Conservation (phyloP, 2,888 invertebrate genomes). For the Lysandra coridon region DNA sequence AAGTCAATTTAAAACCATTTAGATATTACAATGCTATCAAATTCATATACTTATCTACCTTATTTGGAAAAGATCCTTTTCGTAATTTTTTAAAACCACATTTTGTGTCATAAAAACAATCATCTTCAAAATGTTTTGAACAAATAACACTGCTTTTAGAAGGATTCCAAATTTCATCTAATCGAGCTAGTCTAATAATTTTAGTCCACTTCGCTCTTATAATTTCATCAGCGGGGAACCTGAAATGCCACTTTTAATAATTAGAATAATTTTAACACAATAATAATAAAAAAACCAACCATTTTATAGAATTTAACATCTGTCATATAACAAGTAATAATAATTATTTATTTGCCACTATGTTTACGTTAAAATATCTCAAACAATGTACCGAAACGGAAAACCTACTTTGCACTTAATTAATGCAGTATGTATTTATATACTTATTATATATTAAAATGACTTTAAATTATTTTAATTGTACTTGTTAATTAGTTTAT, state of each 20-base stretch:
- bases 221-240: conserved; percentile 8
- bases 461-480: not conserved
- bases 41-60: conserved; percentile 8
- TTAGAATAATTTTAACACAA: conserved; percentile 8
- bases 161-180: conserved; percentile 8
- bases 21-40: conserved; percentile 8
- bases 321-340: conserved; percentile 8
- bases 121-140: conserved; percentile 8
- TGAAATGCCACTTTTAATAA: conserved; percentile 8
- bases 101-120: conserved; percentile 5
- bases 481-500: conserved; percentile 8
- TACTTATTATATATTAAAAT: conserved; percentile 8
- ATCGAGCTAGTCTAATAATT: conserved; percentile 8
- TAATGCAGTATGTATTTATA: conserved; percentile 8
- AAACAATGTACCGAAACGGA: conserved; percentile 8
- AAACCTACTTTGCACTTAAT: conserved; percentile 8
- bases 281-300: conserved; percentile 4
- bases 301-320: conserved; percentile 8
- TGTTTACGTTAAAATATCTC: conserved; percentile 8
- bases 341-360: conserved; percentile 8
- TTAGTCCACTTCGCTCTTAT: conserved; percentile 8
- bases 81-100: conserved; percentile 8
- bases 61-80: conserved; percentile 8
- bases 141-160: conserved; percentile 8
- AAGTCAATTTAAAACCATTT: conserved; percentile 8